Percentiles rank a stretch among this genome's conserved stretches.
These are phyloP conservation scores for Holotrichia oblita DNA, from an alignment of 1,140 invertebrate species.

Conservation along the genomic window DNA sequence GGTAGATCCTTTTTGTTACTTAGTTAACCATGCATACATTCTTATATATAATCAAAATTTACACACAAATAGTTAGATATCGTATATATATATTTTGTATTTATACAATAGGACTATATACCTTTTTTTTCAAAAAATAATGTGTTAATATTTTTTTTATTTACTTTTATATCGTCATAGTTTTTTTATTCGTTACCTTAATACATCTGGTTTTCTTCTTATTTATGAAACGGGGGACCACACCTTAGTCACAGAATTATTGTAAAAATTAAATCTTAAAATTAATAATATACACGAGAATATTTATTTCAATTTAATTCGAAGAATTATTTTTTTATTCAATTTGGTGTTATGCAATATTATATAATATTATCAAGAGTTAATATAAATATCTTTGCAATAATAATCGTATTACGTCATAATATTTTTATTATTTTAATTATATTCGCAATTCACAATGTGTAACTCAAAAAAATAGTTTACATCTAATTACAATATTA, in stretches of 20 bases:
- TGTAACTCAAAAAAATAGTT: neutral
- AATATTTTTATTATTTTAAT: constrained; percentile 18
- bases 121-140: constrained; percentile 59
- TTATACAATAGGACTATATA: constrained; percentile 55
- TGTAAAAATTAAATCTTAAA: constrained; percentile 50
- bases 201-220: constrained; percentile 51
- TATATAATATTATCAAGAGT: neutral
- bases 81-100: constrained; percentile 55
- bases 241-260: constrained; percentile 58
- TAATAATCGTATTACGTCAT: constrained; percentile 2
- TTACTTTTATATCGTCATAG: neutral
- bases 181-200: neutral
- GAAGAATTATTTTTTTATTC: constrained; percentile 12
- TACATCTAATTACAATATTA: neutral
- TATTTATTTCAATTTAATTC: constrained; percentile 36
- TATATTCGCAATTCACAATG: constrained; percentile 9
- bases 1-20: constrained; percentile 24
- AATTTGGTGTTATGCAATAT: constrained; percentile 17
- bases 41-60: constrained; percentile 54
- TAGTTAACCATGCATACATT: constrained; percentile 58
- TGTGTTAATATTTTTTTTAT: constrained; percentile 53
- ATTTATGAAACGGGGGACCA: constrained; percentile 55
- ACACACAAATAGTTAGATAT: constrained; percentile 57
- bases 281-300: constrained; percentile 39
- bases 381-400: constrained; percentile 7